Conservation (phyloP, 2,888 invertebrate species). For the Aricia artaxerxes region DNA sequence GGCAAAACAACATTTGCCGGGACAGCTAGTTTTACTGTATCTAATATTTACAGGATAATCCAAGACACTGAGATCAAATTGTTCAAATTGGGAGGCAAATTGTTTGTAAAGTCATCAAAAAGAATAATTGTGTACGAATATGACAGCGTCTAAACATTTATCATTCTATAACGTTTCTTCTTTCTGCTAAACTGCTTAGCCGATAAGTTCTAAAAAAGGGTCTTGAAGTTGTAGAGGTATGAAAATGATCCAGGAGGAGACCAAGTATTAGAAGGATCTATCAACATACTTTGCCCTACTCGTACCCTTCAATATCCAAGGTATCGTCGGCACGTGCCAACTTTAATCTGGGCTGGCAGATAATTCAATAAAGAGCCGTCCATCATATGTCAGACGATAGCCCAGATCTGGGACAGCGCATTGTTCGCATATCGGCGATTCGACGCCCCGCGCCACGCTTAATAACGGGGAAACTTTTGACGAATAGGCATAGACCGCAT, state of each 20-base stretch:
- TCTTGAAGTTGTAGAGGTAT: too few relatives aligned
- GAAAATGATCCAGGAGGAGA: background rate
- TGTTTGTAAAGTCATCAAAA: too few relatives aligned
- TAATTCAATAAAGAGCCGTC: slow-evolving; percentile 26
- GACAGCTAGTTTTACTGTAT: too few relatives aligned
- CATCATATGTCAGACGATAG: slow-evolving; percentile 21
- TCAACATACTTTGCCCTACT: background rate
- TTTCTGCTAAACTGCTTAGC: too few relatives aligned
- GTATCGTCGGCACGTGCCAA: slow-evolving; percentile 13
- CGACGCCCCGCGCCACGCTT: background rate
- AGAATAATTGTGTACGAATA: too few relatives aligned
- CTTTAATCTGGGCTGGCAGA: slow-evolving; percentile 15
- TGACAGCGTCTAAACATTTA: background rate
- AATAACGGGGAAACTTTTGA: slow-evolving; percentile 18
- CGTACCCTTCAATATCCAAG: slow-evolving; percentile 9
- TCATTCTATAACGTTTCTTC: too few relatives aligned
- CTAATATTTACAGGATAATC: background rate
- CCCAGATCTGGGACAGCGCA: slow-evolving; percentile 20
- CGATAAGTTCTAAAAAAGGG: background rate
- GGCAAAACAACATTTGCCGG: too few relatives aligned
- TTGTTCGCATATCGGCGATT: slow-evolving; percentile 15
- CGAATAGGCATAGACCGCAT: background rate
- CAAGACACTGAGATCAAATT: too few relatives aligned
- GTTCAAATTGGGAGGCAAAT: too few relatives aligned
- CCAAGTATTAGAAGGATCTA: background rate